Evolutionary conservation across 2,888 invertebrate species (phyloP).

Genomic region (Drosophila crucigera): DNA sequence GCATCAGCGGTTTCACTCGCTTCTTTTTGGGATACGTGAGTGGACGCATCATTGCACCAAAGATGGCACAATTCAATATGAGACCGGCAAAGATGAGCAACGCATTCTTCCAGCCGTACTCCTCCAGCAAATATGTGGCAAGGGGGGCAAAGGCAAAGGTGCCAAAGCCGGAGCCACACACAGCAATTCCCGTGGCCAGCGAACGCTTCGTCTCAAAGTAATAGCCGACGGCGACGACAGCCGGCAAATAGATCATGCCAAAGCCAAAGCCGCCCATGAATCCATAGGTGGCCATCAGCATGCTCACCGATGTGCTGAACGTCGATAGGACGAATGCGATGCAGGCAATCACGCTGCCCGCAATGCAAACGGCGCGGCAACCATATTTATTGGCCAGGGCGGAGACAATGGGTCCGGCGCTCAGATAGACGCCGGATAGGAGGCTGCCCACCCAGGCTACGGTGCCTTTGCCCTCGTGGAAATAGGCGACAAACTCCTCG

Average conservation of each 20-base stretch:
- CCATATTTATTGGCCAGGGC: conserved; percentile 98
- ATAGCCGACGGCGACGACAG: conserved; percentile 98
- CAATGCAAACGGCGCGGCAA: conserved; percentile 96
- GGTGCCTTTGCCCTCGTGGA: conserved; percentile 93
- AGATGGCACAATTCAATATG: conserved; percentile 95
- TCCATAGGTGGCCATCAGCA: conserved; percentile 97
- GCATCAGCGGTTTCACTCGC: conserved; percentile 91
- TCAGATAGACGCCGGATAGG: conserved; percentile 97
- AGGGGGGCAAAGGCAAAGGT: conserved; percentile 98
- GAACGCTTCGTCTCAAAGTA: conserved; percentile 98
- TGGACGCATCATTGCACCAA: conserved; percentile 88
- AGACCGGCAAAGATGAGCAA: conserved; percentile 96
- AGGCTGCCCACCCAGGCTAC: conserved; percentile 98
- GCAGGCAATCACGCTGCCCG: conserved; percentile 94
- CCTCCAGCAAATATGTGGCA: conserved; percentile 91
- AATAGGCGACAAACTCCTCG: conserved; percentile 91
- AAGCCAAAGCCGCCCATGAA: conserved; percentile 97
- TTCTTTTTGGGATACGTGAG: conserved; percentile 85
- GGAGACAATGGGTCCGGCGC: conserved; percentile 97
- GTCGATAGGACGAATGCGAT: conserved; percentile 94
- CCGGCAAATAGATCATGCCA: conserved; percentile 97
- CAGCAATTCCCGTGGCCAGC: conserved; percentile 97
- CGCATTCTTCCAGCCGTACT: conserved; percentile 95
- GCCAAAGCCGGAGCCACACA: conserved; percentile 97
- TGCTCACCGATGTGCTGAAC: conserved; percentile 93